Conservation (phyloP, 2,888 invertebrate species). For the Leptinotarsa peninsularis region DNA sequence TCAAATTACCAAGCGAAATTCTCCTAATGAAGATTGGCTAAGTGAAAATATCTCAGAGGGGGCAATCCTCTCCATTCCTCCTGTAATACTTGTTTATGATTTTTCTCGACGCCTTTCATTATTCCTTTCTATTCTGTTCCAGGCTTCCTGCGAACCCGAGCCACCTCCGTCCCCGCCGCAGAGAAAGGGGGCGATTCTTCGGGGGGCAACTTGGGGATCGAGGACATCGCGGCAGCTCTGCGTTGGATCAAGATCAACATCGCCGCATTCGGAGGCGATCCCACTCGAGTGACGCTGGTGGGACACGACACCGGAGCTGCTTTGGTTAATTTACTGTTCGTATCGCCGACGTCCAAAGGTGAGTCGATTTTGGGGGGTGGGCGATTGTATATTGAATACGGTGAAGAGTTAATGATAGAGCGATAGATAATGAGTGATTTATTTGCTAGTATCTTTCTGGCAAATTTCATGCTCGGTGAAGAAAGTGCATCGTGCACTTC, state of each 20-base stretch:
- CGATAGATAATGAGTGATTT: too few relatives aligned
- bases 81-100: slow-evolving; percentile 37
- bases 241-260: slow-evolving; percentile 87
- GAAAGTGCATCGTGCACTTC: too few relatives aligned
- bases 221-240: slow-evolving; percentile 86
- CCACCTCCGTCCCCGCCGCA: slow-evolving; percentile 46
- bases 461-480: too few relatives aligned
- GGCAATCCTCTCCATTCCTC: slow-evolving; percentile 28
- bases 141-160: slow-evolving; percentile 72
- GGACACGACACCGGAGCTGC: slow-evolving; percentile 92
- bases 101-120: slow-evolving; percentile 24
- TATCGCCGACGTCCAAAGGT: slow-evolving; percentile 84
- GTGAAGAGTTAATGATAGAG: too few relatives aligned
- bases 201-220: slow-evolving; percentile 79
- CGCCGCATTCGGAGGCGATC: slow-evolving; percentile 90
- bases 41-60: slow-evolving; percentile 29
- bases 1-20: slow-evolving; percentile 36
- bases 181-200: slow-evolving; percentile 62
- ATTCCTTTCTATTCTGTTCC: slow-evolving; percentile 49
- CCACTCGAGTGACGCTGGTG: slow-evolving; percentile 81
- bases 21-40: slow-evolving; percentile 39
- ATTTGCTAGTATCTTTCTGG: too few relatives aligned
- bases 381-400: too few relatives aligned
- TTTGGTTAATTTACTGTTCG: slow-evolving; percentile 84
- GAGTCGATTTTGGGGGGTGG: slow-evolving; percentile 25